Base-by-base conservation (phyloP, 2,888 invertebrate genomes). In the Drosophila eohydei region DNA sequence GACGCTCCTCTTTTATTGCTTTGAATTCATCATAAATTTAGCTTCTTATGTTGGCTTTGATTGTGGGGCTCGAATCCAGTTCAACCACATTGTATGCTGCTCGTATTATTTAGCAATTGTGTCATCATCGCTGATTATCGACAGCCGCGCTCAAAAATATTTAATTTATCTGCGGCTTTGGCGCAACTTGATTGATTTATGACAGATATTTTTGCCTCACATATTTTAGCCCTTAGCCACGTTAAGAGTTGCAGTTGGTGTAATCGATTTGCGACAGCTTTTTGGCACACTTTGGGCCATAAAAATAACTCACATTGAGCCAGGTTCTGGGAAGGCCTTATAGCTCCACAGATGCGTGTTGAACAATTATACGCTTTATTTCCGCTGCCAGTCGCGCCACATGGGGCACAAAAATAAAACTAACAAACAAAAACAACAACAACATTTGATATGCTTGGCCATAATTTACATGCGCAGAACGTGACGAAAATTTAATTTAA, bases 401-500 rank as follows among this genome's bases (percentile, higher is more conserved):
- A 71, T 75, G 76, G 68, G 68, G 70, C 72, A 57, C 54, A 9
- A 14, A 14, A 55, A 6, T 4, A 40, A 40, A 55, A 30, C 40
- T 30, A 16, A 40, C 16, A 55, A 59, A 58, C 32, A 64, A 60
- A 28, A 68, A 41, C 46, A 72, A 62, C 30, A 73, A 44, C 44
- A 50, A 48, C 46, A 46, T 72, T 58, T 51, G 34, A 80, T 68
- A 65, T 68, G 69, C 58, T 40, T 38, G 57, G 61, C 74, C 71
- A 73, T 71, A 71, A 87, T 87, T 84, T 79, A 74, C 76, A 77
- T 81, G 77, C 64, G 52, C 69, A 61, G 61, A 83, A 87, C 83
- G 84, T 83, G 83, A 87, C 76, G 76, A 77, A 84, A 84, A 87
- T 83, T 65, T 74, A 66, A 84, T 81, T 81, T 74, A 41, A 77